Conservation (phyloP, 2,797 vertebrate genomes). For the Eulemur mongoz region DNA sequence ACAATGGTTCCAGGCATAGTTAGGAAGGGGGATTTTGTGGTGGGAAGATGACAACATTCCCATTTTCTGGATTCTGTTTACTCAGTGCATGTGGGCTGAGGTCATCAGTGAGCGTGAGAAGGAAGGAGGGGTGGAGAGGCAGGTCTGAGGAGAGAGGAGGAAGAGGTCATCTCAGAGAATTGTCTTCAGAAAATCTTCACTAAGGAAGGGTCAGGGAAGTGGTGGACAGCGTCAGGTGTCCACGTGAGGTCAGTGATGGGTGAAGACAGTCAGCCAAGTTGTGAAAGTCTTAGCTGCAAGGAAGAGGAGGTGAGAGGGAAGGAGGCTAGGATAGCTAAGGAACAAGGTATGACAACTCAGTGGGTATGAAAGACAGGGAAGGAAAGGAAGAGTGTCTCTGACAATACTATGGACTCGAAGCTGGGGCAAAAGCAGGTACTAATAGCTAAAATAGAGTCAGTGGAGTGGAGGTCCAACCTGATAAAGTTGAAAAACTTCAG, state of each 20-base stretch:
- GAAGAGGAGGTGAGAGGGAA: not conserved
- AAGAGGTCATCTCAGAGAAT: not conserved
- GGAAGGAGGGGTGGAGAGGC: not conserved
- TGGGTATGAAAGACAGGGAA: not conserved
- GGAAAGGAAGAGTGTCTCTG: not conserved
- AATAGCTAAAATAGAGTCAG: not conserved
- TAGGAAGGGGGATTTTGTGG: not conserved
- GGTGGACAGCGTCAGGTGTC: not conserved
- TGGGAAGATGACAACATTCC: not conserved
- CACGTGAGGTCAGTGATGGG: slow-evolving; percentile 22
- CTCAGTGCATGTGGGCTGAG: not conserved
- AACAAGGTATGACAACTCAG: not conserved
- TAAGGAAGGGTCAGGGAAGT: slow-evolving; percentile 3
- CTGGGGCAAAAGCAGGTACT: not conserved
- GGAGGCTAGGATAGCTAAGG: not conserved
- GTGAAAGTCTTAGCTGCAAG: not conserved
- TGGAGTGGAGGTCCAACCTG: not conserved
- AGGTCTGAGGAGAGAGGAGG: not conserved
- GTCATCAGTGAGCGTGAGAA: not conserved
- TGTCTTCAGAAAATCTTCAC: not conserved
- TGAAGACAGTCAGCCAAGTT: not conserved
- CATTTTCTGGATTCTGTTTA: slow-evolving; percentile 32
- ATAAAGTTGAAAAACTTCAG: not conserved
- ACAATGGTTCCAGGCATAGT: not conserved
- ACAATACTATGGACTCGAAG: not conserved